Conservation (phyloP, 1,140 invertebrate species). For the Doryteuthis pealeii region DNA sequence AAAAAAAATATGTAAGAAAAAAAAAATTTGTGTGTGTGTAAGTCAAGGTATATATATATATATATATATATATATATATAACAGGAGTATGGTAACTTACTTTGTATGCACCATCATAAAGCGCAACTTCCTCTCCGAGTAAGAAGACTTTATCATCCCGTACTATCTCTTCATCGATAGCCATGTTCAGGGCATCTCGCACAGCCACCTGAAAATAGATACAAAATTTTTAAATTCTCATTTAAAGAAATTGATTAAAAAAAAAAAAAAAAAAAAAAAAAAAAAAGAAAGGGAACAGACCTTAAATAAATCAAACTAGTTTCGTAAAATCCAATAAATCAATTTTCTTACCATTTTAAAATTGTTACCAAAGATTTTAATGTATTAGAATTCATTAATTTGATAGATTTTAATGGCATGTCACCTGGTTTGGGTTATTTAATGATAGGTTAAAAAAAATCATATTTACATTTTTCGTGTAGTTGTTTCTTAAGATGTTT, state of each 20-base stretch:
- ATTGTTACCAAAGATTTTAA: not conserved
- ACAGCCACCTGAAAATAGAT: slow-evolving; percentile 73
- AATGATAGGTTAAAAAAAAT: no score
- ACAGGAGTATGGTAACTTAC: slow-evolving; percentile 50
- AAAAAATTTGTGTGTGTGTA: no score
- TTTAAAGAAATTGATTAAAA: no score
- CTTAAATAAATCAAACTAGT: not conserved
- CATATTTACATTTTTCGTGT: no score
- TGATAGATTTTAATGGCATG: no score
- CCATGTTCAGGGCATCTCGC: slow-evolving; percentile 93
- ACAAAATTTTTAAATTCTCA: no score
- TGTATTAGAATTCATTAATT: not conserved
- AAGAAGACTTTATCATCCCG: slow-evolving; percentile 92
- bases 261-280: not conserved
- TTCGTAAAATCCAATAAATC: not conserved
- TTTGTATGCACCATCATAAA: slow-evolving; percentile 98
- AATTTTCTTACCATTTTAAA: not conserved
- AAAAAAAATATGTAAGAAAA: no score
- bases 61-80: no score
- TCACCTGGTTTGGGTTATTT: no score
- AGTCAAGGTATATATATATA: no score
- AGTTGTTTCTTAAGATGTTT: no score
- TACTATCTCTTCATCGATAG: slow-evolving; percentile 96
- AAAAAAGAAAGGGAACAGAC: not conserved
- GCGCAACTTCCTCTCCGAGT: slow-evolving; percentile 96